Conservation (phyloP, 2,797 vertebrate species). For the Arctocebus calabarensis region DNA sequence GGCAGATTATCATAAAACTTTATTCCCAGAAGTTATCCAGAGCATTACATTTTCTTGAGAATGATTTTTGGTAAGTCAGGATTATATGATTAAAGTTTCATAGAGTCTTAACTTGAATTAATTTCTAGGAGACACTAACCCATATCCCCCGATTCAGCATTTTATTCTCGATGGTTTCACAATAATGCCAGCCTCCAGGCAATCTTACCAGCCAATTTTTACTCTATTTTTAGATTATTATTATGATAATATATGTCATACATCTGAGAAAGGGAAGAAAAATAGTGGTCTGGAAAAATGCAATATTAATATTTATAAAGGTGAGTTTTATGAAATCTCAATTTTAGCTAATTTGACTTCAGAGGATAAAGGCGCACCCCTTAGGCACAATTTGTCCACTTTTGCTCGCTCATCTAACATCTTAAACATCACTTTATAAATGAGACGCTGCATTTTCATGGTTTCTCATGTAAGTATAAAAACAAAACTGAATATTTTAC, state of each 20-base stretch:
- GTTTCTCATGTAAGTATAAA: constrained; percentile 37
- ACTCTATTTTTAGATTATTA: constrained; percentile 64
- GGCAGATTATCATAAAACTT: constrained; percentile 67
- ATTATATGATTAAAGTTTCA: constrained; percentile 72
- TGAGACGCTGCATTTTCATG: neutral
- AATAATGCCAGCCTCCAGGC: constrained; percentile 43
- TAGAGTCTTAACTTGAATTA: constrained; percentile 70
- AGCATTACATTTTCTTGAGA: constrained; percentile 63
- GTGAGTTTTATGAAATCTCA: constrained; percentile 54
- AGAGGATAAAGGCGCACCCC: neutral
- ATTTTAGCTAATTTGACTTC: constrained; percentile 68
- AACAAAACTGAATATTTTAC: constrained; percentile 24
- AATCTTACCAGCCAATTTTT: constrained; percentile 63
- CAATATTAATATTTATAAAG: constrained; percentile 66
- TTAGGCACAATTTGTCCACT: neutral
- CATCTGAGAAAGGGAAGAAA: constrained; percentile 55
- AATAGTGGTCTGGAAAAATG: constrained; percentile 1
- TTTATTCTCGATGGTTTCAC: constrained; percentile 63
- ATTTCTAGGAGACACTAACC: constrained; percentile 57
- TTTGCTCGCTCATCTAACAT: constrained; percentile 43
- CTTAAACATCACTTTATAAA: constrained; percentile 54
- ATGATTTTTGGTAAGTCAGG: constrained; percentile 62
- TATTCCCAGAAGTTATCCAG: constrained; percentile 52
- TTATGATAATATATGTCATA: constrained; percentile 60
- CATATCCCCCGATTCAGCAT: constrained; percentile 55